Base-by-base conservation (phyloP, 2,797 vertebrate genomes). In the Ataeniobius toweri region DNA sequence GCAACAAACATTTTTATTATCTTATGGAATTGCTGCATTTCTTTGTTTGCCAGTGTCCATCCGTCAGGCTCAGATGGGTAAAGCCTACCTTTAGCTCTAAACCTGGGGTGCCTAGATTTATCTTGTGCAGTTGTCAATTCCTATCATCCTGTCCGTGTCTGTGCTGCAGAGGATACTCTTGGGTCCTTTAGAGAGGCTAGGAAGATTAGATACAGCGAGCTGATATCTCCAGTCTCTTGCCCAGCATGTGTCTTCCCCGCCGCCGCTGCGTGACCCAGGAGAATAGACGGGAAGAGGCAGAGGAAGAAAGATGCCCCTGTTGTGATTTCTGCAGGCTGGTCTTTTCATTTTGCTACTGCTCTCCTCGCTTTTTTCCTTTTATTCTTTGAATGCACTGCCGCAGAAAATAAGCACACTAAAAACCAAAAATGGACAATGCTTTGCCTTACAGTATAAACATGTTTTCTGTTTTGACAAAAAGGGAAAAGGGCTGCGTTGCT, bases 151-250 rank as follows among this genome's bases (percentile, higher is more conserved):
- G 82, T 75, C 76, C 56, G n/a, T 81, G 82, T 88, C 76, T 44
- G 79, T 67, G 80, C 87, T 80, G 84, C 81, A 89, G 88, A 90
- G 85, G 85, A 87, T 87, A 86, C 89, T 91, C 86, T 71, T 71
- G 89, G 91, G 91, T 86, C 83, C 90, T 88, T 93, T 90, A 90
- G 87, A 91, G 88, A 88, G 88, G 86, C 80, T 82, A 82, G 86
- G 79, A 82, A 91, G 93, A 93, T 92, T 90, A 94, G 93, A 94
- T 94, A 80, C 85, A 79, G 89, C 81, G 82, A 80, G 88, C 88
- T 87, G 93, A 93, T 93, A 92, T 85, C 84, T 86, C 75, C 73
- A 71, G 63, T 81, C 79, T 83, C 82, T 79, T 83, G 80, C 77
- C 81, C 46, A 28, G 74, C 55, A 59, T 46, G 71, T 77, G 86